A percentile compares a stretch with the other conserved stretches of the same genome.
phyloP scores from a whole-genome alignment of 2,797 vertebrate genomes.

The Trachurus trachurus region DNA sequence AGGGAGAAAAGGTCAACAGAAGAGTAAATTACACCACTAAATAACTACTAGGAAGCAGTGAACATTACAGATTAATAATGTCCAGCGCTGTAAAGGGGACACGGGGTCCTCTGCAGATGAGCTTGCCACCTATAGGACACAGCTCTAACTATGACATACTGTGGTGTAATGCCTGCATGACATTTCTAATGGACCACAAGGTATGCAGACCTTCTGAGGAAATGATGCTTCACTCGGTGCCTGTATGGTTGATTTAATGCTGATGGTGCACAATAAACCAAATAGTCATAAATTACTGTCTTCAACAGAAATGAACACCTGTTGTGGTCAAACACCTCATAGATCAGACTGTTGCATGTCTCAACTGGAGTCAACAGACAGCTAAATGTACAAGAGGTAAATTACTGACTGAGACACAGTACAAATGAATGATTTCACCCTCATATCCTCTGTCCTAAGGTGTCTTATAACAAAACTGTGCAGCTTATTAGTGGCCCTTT shows the following conservation, averaged over 20 bases:
- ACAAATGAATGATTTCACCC: not conserved
- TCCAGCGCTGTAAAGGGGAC: conserved; percentile 5
- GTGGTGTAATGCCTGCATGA: conserved; percentile 29
- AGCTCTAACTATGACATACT: conserved; percentile 49
- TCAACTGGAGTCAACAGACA: not conserved
- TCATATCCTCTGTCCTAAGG: not conserved
- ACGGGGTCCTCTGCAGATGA: conserved; percentile 22
- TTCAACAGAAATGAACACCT: conserved; percentile 30
- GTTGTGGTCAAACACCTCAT: not conserved
- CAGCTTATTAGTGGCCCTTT: not conserved
- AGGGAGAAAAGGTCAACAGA: conserved; percentile 41
- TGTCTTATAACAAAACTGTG: not conserved
- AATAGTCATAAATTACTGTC: conserved; percentile 47
- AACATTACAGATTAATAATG: conserved; percentile 42
- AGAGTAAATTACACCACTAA: conserved; percentile 52
- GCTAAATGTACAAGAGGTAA: not conserved
- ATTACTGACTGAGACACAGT: not conserved
- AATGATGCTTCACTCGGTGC: conserved; percentile 42
- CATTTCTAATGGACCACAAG: conserved; percentile 51
- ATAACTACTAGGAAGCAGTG: conserved; percentile 23
- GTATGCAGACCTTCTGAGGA: conserved; percentile 59
- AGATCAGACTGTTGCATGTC: not conserved
- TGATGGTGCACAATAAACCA: conserved; percentile 51
- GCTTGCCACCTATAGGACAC: conserved; percentile 26
- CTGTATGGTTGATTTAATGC: conserved; percentile 57